Base-by-base conservation (phyloP, 2,797 vertebrate species). In the Streptopelia turtur region DNA sequence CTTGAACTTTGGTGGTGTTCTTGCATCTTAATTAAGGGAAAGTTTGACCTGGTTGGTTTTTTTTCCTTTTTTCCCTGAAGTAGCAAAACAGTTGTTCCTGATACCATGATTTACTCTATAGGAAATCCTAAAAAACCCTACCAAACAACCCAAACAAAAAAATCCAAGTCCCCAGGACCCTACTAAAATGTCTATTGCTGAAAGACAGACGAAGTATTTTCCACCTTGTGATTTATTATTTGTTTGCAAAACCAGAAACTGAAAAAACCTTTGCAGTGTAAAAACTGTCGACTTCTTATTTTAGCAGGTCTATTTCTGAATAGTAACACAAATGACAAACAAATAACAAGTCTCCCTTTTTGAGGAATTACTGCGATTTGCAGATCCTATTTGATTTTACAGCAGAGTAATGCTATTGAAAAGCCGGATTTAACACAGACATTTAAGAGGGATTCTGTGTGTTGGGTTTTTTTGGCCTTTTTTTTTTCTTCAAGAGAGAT, bases 321-420 rank as follows among this genome's bases (percentile, higher is more conserved):
- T 23, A 66, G 28, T 33, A 55, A 65, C 30, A 50, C 5, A 61
- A 75, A 39, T 70, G 13, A 75, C 27, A 81, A 88, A 21, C 35
- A 90, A 87, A 5, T 52, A 71, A 65, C 2, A 80, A 80, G 86
- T 83, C 22, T 24, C 17, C 31, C 17, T 50, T 91, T 83, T 71
- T 74, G 49, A 94, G 68, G 66, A 90, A 89, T 87, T 95, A 68
- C n/a, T 80, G 33, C 0, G 20, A 74, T 87, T 91, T 96, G 57
- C 24, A 74, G 60, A 80, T 91, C 41, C 56, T 83, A 1, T 84
- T 93, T 89, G 74, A 47, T 94, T 94, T 94, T 87, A 64, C 31
- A 90, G 74, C 63, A 60, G 52, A 66, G 20, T 87, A 94, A 80
- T 68, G 53, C 87, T 74, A 30, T 74, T 66, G 74, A 92, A 93